Percentiles rank a stretch among this genome's conserved stretches.
Evolutionary conservation across 2,797 vertebrate genomes (phyloP).

Genomic region (Gila robusta): DNA sequence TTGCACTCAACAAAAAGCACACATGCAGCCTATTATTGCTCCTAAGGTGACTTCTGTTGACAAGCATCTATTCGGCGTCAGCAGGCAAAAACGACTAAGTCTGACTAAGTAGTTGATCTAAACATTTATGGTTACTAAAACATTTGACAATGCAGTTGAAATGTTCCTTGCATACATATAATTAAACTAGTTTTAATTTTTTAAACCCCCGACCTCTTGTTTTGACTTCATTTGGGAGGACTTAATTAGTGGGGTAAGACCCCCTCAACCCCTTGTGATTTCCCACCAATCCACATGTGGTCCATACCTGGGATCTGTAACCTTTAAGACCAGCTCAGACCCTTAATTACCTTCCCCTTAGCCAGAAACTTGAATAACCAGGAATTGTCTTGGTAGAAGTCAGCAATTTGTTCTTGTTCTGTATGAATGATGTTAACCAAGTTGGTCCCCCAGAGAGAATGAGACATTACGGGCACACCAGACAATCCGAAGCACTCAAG

Average conservation of each 20-base stretch:
- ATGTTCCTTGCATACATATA: conserved; percentile 12
- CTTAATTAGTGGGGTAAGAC: conserved; percentile 22
- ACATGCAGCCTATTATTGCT: background rate
- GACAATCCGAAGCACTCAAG: conserved; percentile 13
- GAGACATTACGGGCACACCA: conserved; percentile 19
- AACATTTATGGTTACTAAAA: background rate
- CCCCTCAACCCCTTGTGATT: background rate
- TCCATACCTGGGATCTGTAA: conserved; percentile 5
- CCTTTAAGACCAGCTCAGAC: background rate
- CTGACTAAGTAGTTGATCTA: conserved; percentile 20
- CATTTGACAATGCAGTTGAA: background rate
- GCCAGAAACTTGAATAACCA: conserved; percentile 22
- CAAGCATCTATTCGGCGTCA: background rate
- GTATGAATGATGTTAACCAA: conserved; percentile 22
- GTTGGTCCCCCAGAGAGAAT: conserved; percentile 20
- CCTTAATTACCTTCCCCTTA: conserved; percentile 13
- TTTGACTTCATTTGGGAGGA: background rate
- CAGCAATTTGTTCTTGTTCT: conserved; percentile 49
- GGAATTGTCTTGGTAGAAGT: conserved; percentile 16
- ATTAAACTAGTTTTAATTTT: background rate
- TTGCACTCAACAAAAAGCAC: background rate
- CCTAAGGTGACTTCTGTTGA: background rate
- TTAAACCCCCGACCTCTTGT: background rate
- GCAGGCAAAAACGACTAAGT: background rate
- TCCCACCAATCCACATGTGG: conserved; percentile 17